Base-by-base conservation (phyloP, 2,888 invertebrate species). In the Calameuta pallipes region DNA sequence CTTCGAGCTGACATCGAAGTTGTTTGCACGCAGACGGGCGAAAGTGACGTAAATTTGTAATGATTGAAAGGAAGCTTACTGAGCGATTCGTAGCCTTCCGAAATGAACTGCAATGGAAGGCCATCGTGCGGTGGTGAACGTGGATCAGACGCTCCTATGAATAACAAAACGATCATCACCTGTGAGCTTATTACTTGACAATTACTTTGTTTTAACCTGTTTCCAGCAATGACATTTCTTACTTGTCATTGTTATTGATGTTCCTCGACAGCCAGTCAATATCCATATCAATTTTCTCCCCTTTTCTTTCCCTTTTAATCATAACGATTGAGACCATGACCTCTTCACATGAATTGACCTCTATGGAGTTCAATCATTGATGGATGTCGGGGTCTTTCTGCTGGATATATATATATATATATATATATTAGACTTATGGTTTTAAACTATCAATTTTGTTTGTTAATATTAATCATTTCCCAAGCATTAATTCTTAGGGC, bases 131-230 rank as follows among this genome's bases (percentile, higher is more conserved):
- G 78, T 86, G 87, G 83, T 83, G 86, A 86, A 85, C 80, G 84
- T 80, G 84, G 83, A 81, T 79, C 84, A 75, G 86, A 81, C 80
- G 77, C 77, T 80, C 85, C 87, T 83, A 94, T 94, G 94, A 95
- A 94, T 91, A 94, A 94, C 89, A 95, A 95, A 92, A 95, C 96
- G 80, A 94, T 95, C 87, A 93, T 96, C 92, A 95, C 96, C 92
- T 96, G 96, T 95, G 93, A 93, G 95, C 94, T 82, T 76, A 41
- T 33, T 33, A 69, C 12, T 77, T 71, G 35, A 69, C 56, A 69
- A 37, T 73, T 75, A 73, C 70, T 69, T 33, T 36, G 30, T 68
- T 77, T 77, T 69, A 77, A 75, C 74, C 74, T 77, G 35, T 30
- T 37, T n/a, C 33, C 31, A 37, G n/a, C 23, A 76, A 81, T 83